Conservation (phyloP, 2,888 invertebrate genomes). For the Tanytarsus gracilentus region DNA sequence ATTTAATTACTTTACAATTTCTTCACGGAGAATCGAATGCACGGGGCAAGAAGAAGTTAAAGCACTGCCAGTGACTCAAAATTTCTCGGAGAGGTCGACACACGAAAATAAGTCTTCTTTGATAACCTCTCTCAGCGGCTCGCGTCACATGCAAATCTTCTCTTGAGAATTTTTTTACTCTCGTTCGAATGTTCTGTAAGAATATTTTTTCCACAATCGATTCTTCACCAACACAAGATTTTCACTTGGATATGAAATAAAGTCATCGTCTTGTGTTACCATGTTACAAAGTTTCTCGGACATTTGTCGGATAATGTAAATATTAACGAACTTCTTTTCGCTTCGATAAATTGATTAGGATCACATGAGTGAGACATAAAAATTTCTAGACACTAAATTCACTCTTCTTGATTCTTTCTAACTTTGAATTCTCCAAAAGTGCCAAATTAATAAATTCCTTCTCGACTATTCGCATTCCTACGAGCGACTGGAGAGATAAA, state of each 20-base stretch:
- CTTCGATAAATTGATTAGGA: not conserved
- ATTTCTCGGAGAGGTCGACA: not conserved
- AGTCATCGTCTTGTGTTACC: no score
- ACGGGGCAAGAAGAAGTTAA: not conserved
- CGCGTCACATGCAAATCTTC: not conserved
- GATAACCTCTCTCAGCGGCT: no score
- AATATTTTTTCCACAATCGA: conserved; percentile 16
- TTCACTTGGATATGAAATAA: no score
- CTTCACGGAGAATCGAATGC: no score
- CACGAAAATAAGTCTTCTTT: not conserved
- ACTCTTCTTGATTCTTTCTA: not conserved
- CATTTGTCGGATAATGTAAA: no score
- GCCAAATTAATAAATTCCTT: not conserved
- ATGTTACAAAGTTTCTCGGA: no score
- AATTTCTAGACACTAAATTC: not conserved
- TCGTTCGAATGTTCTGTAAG: not conserved
- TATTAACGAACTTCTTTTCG: no score
- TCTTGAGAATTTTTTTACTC: not conserved
- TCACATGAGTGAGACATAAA: not conserved
- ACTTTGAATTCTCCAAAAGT: not conserved
- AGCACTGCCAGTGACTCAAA: not conserved
- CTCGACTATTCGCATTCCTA: conserved; percentile 3
- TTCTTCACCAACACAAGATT: not conserved
- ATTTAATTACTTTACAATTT: no score
- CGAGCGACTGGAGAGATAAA: not conserved